These are phyloP conservation scores for Florisuga fusca DNA, from an alignment of 2,797 vertebrate genomes.

Conservation along the genomic window DNA sequence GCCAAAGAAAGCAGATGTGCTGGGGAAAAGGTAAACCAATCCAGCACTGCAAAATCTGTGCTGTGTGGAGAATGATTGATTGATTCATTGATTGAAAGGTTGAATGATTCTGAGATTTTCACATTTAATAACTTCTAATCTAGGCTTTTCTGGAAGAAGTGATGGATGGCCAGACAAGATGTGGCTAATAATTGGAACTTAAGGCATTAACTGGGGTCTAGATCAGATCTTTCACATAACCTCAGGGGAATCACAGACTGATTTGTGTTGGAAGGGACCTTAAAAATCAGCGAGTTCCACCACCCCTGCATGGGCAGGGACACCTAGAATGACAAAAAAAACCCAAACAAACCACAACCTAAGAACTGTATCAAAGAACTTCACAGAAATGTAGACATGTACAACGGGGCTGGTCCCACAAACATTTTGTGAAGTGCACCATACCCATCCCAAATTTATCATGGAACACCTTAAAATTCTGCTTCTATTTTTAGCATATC, in stretches of 20 bases:
- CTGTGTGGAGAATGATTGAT: not conserved
- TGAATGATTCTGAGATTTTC: not conserved
- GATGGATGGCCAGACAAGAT: not conserved
- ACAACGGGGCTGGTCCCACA: not conserved
- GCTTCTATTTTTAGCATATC: not conserved
- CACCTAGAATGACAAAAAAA: not conserved
- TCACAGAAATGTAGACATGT: fast-evolving
- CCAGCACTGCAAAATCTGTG: not conserved
- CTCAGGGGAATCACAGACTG: not conserved
- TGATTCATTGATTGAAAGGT: no score
- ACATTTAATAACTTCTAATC: not conserved
- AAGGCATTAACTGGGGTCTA: not conserved
- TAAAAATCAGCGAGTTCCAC: no score
- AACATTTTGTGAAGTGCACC: not conserved
- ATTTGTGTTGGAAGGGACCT: no score
- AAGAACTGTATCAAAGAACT: not conserved
- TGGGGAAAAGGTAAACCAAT: not conserved
- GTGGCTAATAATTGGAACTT: not conserved
- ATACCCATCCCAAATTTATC: not conserved
- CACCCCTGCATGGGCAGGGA: no score
- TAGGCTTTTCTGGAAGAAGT: not conserved
- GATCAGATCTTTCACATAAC: not conserved
- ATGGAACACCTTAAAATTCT: not conserved
- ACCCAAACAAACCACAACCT: no score
- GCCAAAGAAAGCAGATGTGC: not conserved